Conservation (phyloP, 2,888 invertebrate genomes). For the Punctoribates punctum region DNA sequence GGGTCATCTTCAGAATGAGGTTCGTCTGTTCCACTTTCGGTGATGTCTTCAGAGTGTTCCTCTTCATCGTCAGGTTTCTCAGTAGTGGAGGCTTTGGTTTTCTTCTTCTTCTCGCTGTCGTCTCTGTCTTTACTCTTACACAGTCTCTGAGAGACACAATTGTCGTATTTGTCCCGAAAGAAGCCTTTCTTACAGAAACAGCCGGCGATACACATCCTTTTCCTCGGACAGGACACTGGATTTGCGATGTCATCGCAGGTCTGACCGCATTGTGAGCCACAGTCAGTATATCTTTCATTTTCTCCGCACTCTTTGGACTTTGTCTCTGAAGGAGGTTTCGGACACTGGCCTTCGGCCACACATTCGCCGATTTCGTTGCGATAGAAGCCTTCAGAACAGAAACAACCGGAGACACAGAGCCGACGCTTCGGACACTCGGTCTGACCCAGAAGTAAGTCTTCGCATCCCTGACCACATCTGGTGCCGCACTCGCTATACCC, state of each 20-base stretch:
- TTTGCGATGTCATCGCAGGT: background rate
- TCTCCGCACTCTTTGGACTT: background rate
- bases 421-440: background rate
- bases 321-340: background rate
- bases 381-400: background rate
- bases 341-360: background rate
- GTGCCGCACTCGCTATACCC: background rate
- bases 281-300: background rate
- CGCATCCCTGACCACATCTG: constrained; percentile 16
- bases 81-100: background rate
- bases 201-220: constrained; percentile 7
- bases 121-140: background rate
- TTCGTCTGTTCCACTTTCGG: background rate
- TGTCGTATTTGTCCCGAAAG: background rate
- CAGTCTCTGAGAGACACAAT: background rate
- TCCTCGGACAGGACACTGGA: background rate
- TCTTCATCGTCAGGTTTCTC: background rate
- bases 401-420: constrained; percentile 11
- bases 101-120: background rate
- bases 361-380: constrained; percentile 22
- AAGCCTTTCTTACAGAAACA: constrained; percentile 18
- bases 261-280: constrained; percentile 10
- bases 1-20: background rate
- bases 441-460: background rate
- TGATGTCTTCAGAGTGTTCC: background rate